These are phyloP conservation scores for Hesperophylax magnus DNA, from an alignment of 1,140 invertebrate genomes.

Conservation along the genomic window DNA sequence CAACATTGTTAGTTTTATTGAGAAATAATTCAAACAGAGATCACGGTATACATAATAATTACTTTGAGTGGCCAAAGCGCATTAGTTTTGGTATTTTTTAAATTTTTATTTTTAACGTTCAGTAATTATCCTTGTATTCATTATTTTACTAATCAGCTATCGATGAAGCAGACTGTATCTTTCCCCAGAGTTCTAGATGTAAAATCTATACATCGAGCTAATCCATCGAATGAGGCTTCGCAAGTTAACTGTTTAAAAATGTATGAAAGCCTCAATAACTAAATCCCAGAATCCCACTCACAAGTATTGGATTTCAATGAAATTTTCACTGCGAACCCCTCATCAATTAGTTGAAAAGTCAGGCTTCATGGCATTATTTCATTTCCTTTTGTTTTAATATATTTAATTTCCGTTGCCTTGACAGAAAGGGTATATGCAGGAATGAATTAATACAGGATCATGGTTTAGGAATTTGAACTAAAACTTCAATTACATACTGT, in stretches of 20 bases:
- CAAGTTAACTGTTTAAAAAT: conserved; percentile 8
- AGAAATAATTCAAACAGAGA: too few species aligned
- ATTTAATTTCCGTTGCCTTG: neutral
- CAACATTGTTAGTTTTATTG: too few species aligned
- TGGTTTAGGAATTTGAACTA: too few species aligned
- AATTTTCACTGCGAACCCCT: neutral
- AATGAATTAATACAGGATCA: too few species aligned
- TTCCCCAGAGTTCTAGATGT: neutral
- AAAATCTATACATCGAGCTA: conserved; percentile 11
- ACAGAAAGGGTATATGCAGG: too few species aligned
- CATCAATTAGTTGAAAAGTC: neutral
- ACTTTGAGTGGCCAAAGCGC: too few species aligned
- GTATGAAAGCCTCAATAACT: neutral
- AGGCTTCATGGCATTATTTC: neutral
- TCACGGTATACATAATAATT: too few species aligned
- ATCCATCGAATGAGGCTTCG: neutral
- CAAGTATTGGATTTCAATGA: neutral
- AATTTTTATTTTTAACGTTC: too few species aligned
- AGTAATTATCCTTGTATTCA: too few species aligned
- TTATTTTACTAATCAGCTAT: neutral
- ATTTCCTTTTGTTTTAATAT: neutral
- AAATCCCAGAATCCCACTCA: neutral
- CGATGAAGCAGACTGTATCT: neutral
- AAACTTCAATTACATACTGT: too few species aligned
- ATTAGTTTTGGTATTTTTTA: too few species aligned